A percentile compares a stretch with the other conserved stretches of the same genome.
Evolutionary conservation across 2,888 invertebrate genomes (phyloP).

Genomic region (Ceratothoa steindachneri): DNA sequence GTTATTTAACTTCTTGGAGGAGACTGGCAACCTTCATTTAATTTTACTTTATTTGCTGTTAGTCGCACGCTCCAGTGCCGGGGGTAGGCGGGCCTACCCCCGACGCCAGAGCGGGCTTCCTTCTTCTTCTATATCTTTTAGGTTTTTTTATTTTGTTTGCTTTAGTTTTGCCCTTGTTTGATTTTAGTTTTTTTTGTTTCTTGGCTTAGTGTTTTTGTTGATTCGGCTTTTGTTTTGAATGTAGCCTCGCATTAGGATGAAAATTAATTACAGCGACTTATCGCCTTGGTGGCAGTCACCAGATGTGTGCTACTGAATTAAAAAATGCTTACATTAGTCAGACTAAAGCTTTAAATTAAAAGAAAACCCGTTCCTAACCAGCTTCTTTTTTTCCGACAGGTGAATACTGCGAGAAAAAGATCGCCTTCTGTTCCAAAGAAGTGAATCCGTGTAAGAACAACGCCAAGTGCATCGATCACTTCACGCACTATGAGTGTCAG

Average conservation of each 20-base stretch:
- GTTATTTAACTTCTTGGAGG: too few species aligned
- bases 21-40: not conserved
- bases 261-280: too few species aligned
- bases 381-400: too few species aligned
- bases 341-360: too few species aligned
- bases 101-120: too few species aligned
- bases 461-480: constrained; percentile 80
- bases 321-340: not conserved
- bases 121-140: not conserved
- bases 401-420: constrained; percentile 85
- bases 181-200: not conserved
- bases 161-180: too few species aligned
- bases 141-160: not conserved
- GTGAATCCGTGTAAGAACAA: constrained; percentile 94
- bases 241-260: too few species aligned
- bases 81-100: too few species aligned
- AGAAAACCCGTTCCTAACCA: too few species aligned
- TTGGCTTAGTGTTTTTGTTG: not conserved
- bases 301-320: too few species aligned
- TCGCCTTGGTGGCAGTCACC: too few species aligned
- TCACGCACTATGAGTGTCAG: constrained; percentile 79
- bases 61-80: not conserved
- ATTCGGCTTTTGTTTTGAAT: not conserved
- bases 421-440: constrained; percentile 85
- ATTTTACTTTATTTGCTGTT: not conserved